These are phyloP conservation scores for Buteo buteo DNA, from an alignment of 2,113 vertebrate species.

Conservation along the genomic window DNA sequence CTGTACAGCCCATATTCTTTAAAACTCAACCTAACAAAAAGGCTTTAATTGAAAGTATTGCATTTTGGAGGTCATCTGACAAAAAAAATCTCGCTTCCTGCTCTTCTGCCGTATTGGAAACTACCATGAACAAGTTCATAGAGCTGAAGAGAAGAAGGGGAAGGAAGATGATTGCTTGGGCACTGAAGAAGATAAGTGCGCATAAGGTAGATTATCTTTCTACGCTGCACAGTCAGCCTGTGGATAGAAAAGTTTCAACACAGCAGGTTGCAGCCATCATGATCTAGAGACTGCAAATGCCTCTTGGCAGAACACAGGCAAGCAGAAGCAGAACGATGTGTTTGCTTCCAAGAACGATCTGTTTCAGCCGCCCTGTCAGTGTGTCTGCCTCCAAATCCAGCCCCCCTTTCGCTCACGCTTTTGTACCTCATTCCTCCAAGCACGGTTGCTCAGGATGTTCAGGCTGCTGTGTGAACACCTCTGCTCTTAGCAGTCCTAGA, in stretches of 20 bases:
- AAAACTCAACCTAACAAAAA: not conserved
- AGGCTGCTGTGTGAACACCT: slow-evolving; percentile 16
- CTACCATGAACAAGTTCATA: not conserved
- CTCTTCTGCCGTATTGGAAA: not conserved
- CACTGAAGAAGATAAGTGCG: not conserved
- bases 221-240: not conserved
- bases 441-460: not conserved
- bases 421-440: not conserved
- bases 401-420: not conserved
- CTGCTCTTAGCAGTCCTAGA: not conserved
- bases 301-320: slow-evolving; percentile 44
- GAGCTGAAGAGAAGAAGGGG: not conserved
- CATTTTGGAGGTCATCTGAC: not conserved
- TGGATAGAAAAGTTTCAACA: slow-evolving; percentile 45
- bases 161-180: not conserved
- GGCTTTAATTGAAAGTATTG: slow-evolving; percentile 24
- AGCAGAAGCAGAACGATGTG: slow-evolving; percentile 16
- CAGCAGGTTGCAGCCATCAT: slow-evolving; percentile 48
- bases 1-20: not conserved
- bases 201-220: slow-evolving; percentile 43
- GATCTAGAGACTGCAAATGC: slow-evolving; percentile 47
- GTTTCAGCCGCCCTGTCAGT: not conserved
- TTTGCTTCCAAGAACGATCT: slow-evolving; percentile 50
- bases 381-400: not conserved
- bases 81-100: not conserved